Conservation (phyloP, 2,113 vertebrate species). For the Numida meleagris region DNA sequence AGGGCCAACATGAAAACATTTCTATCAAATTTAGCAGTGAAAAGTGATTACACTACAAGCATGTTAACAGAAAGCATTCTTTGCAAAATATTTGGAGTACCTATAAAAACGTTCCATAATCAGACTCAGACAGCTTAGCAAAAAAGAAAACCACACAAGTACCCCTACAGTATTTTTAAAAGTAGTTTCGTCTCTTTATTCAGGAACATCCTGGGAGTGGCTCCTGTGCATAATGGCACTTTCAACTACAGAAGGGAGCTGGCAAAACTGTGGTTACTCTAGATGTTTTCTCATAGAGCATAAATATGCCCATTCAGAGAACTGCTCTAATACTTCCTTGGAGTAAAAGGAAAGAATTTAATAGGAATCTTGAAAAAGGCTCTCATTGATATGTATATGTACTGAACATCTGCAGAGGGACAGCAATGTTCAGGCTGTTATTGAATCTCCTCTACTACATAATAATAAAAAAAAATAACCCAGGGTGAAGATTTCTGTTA, state of each 20-base stretch:
- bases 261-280: not conserved
- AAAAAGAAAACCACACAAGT: not conserved
- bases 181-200: constrained; percentile 51
- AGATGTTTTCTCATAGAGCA: not conserved
- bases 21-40: not conserved
- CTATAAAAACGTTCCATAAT: not conserved
- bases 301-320: not conserved
- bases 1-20: not conserved
- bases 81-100: not conserved
- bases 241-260: not conserved
- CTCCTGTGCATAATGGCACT: not conserved
- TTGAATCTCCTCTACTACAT: not conserved
- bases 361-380: not conserved
- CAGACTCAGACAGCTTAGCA: not conserved
- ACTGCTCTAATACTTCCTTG: not conserved
- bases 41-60: not conserved
- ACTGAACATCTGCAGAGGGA: not conserved
- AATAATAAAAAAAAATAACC: not conserved
- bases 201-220: constrained; percentile 33
- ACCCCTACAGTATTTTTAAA: not conserved
- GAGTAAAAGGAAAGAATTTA: not conserved
- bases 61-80: not conserved
- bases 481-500: not conserved
- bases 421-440: not conserved
- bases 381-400: not conserved